These are phyloP conservation scores for Noctua janthe DNA, from an alignment of 2,888 invertebrate species.

Conservation along the genomic window DNA sequence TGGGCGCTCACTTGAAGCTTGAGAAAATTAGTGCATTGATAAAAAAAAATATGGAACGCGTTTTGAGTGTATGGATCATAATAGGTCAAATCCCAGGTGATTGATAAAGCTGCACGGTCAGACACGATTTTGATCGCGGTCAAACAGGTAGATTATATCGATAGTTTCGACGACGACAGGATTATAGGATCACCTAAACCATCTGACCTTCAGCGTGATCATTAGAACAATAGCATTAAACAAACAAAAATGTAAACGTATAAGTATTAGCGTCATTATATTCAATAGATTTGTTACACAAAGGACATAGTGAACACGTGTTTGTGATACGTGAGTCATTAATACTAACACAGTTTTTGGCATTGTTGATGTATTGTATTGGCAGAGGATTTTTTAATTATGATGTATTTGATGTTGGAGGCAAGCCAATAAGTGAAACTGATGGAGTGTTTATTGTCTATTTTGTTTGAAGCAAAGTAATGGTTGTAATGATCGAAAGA, in stretches of 20 bases:
- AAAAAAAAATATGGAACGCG: not conserved
- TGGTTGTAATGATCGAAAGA: not conserved
- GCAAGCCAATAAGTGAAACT: conserved; percentile 80
- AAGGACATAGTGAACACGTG: conserved; percentile 87
- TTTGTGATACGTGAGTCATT: conserved; percentile 89
- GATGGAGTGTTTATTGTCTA: conserved; percentile 49
- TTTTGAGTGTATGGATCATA: not conserved
- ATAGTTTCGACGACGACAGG: not conserved
- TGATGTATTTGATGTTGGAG: conserved; percentile 82
- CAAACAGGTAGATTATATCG: not conserved
- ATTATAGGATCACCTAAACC: conserved; percentile 19
- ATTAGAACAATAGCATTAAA: conserved; percentile 63
- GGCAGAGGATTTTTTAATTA: conserved; percentile 76
- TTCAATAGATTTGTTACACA: conserved; percentile 79
- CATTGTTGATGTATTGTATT: conserved; percentile 88
- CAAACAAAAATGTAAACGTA: conserved; percentile 64
- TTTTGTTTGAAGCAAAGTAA: conserved; percentile 39
- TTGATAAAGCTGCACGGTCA: not conserved
- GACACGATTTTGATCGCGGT: not conserved
- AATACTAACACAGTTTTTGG: conserved; percentile 83
- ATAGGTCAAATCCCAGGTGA: not conserved
- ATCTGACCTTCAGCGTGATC: conserved; percentile 68
- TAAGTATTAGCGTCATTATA: conserved; percentile 64
- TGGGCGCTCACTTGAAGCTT: not conserved
- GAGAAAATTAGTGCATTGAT: not conserved